These are phyloP conservation scores for Melopsittacus undulatus DNA, from an alignment of 2,797 vertebrate species.

Conservation along the genomic window DNA sequence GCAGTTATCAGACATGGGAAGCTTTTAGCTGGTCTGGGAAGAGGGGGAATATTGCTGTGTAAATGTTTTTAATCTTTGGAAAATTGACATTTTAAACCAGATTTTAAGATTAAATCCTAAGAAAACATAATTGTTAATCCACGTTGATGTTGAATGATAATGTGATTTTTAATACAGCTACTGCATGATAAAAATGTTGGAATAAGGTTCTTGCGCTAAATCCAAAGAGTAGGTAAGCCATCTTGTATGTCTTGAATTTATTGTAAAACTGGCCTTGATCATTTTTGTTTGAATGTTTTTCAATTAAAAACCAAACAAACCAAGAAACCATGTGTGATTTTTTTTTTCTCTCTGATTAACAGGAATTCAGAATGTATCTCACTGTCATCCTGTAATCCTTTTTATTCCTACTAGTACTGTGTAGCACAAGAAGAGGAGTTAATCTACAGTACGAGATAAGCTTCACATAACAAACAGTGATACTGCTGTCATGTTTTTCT, in stretches of 20 bases:
- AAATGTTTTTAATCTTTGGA: constrained; percentile 23
- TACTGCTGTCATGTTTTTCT: neutral
- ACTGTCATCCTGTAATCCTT: neutral
- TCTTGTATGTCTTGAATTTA: constrained; percentile 2
- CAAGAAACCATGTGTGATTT: neutral
- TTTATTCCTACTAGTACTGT: neutral
- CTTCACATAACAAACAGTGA: neutral
- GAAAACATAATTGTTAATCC: neutral
- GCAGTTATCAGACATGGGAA: neutral
- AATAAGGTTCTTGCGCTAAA: neutral
- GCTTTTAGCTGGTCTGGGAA: neutral
- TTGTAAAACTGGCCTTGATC: constrained; percentile 22
- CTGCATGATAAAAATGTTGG: constrained; percentile 22
- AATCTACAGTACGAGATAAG: neutral
- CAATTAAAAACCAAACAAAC: constrained; percentile 33
- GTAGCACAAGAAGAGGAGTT: neutral
- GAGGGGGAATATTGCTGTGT: neutral
- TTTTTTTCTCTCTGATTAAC: neutral
- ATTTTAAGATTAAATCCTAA: constrained; percentile 10
- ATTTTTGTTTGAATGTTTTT: constrained; percentile 30
- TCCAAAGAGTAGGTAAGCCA: neutral
- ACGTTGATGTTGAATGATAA: constrained; percentile 14
- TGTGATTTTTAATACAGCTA: constrained; percentile 11
- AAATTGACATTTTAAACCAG: neutral
- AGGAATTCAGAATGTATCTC: neutral